phyloP scores from a whole-genome alignment of 1,140 invertebrate genomes.

The Zaprionus nigranus region DNA sequence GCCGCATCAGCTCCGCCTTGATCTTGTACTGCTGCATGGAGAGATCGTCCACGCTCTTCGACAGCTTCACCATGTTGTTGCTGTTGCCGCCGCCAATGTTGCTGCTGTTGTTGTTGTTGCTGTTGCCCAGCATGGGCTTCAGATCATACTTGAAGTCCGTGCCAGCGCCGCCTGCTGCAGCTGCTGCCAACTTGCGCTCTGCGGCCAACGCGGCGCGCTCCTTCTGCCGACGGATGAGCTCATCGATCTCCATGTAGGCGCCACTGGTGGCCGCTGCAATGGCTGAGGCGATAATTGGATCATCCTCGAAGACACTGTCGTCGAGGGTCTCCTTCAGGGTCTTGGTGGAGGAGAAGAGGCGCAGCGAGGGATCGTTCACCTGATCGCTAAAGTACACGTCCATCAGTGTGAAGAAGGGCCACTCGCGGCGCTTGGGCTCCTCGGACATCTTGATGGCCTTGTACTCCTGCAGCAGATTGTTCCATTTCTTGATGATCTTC shows the following conservation, averaged over 20 bases:
- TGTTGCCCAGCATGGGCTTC: slow-evolving; percentile 77
- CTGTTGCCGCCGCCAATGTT: slow-evolving; percentile 39
- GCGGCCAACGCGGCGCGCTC: slow-evolving; percentile 71
- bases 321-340: slow-evolving; percentile 82
- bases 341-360: slow-evolving; percentile 84
- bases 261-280: slow-evolving; percentile 82
- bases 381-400: slow-evolving; percentile 84
- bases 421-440: slow-evolving; percentile 84
- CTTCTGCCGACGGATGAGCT: slow-evolving; percentile 77
- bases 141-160: slow-evolving; percentile 77
- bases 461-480: slow-evolving; percentile 84
- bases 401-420: slow-evolving; percentile 84
- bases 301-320: slow-evolving; percentile 84
- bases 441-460: slow-evolving; percentile 84
- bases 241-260: slow-evolving; percentile 83
- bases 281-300: slow-evolving; percentile 83
- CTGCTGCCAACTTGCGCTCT: slow-evolving; percentile 72
- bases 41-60: slow-evolving; percentile 79
- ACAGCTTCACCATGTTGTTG: slow-evolving; percentile 74
- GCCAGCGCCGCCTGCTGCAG: slow-evolving; percentile 54
- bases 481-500: slow-evolving; percentile 85
- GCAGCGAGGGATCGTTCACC: slow-evolving; percentile 83
- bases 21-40: slow-evolving; percentile 79
- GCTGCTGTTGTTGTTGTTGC: slow-evolving; percentile 61
- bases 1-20: slow-evolving; percentile 71